These are phyloP conservation scores for Drosophila erecta DNA, from an alignment of 1,140 invertebrate species.

Conservation along the genomic window DNA sequence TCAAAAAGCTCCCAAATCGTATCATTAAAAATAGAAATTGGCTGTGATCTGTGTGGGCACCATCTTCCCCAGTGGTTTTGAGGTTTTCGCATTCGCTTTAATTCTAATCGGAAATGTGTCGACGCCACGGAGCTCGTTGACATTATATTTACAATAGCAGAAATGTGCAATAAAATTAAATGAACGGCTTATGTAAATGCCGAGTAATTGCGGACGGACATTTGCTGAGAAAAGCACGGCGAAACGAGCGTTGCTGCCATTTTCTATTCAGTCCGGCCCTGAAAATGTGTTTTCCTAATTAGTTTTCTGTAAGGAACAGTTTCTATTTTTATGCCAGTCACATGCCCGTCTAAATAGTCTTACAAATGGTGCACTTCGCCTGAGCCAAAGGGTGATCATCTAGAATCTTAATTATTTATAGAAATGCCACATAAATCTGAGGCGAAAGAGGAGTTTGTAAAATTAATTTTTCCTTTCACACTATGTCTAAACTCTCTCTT, in stretches of 20 bases:
- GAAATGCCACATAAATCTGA: constrained; percentile 38
- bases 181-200: constrained; percentile 56
- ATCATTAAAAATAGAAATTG: constrained; percentile 49
- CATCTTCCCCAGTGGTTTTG: constrained; percentile 7
- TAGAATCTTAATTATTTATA: constrained; percentile 45
- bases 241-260: constrained; percentile 49
- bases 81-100: constrained; percentile 48
- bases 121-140: constrained; percentile 37
- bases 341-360: constrained; percentile 21
- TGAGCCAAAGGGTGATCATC: constrained; percentile 32
- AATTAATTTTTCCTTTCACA: constrained; percentile 4
- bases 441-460: neutral
- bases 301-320: constrained; percentile 43
- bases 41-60: constrained; percentile 41
- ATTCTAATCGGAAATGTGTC: constrained; percentile 52
- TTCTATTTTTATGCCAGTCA: constrained; percentile 43
- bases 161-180: constrained; percentile 60
- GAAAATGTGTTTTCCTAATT: constrained; percentile 66
- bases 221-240: constrained; percentile 43
- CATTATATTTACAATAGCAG: constrained; percentile 57
- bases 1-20: constrained; percentile 13
- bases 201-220: constrained; percentile 36
- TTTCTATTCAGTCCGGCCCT: constrained; percentile 23
- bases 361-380: constrained; percentile 28
- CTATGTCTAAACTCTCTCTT: neutral